Conservation (phyloP, 2,888 invertebrate species). For the Fragum sueziense region DNA sequence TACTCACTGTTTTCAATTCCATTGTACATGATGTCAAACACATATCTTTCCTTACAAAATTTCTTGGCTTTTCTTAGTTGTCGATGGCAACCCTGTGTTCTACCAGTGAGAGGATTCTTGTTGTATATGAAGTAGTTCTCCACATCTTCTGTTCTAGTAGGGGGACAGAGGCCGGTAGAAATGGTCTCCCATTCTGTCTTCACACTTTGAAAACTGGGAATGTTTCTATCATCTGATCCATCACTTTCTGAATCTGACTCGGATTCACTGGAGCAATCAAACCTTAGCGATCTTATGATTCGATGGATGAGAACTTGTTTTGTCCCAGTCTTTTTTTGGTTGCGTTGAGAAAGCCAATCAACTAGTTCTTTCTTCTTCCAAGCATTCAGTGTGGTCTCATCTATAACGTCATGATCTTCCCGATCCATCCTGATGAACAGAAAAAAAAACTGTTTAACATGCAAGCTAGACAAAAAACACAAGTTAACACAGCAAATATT, state of each 20-base stretch:
- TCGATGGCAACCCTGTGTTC: background rate
- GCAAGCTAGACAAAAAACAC: no score
- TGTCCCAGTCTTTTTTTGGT: background rate
- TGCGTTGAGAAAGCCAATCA: background rate
- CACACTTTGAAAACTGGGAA: no score
- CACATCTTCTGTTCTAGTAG: background rate
- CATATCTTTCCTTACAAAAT: background rate
- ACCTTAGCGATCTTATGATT: background rate
- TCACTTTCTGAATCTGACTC: background rate
- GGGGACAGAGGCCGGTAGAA: background rate
- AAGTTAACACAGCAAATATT: no score
- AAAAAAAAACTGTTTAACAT: no score
- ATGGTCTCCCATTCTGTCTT: background rate
- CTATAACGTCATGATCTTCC: no score
- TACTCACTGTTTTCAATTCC: background rate
- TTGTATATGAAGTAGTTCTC: conserved; percentile 1
- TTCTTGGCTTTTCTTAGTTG: background rate
- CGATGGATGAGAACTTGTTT: conserved; percentile 1
- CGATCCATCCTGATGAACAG: no score
- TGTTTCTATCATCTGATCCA: no score
- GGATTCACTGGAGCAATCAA: conserved; percentile 1
- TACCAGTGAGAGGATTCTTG: background rate
- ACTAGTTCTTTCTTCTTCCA: conserved; percentile 9
- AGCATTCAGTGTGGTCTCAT: no score
- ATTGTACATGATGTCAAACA: background rate